phyloP scores from a whole-genome alignment of 1,140 invertebrate genomes.

The Procambarus clarkii region DNA sequence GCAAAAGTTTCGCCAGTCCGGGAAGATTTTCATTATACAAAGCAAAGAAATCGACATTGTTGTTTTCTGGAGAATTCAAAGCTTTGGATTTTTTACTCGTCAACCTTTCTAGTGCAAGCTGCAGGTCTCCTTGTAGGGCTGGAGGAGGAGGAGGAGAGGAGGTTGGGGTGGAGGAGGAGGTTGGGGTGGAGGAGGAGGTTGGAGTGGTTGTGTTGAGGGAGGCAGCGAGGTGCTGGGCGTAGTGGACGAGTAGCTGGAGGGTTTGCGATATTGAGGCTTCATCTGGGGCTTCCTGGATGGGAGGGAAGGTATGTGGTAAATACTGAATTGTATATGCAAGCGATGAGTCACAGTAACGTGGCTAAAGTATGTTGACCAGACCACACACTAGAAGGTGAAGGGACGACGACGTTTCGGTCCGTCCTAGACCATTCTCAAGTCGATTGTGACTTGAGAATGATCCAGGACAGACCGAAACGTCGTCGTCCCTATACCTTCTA shows the following conservation, averaged over 20 bases:
- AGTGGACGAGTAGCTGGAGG: constrained; percentile 40
- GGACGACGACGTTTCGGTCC: too few species aligned
- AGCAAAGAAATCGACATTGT: constrained; percentile 10
- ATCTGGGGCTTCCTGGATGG: background rate
- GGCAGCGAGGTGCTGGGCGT: constrained; percentile 38
- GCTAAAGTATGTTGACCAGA: too few species aligned
- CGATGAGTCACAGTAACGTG: too few species aligned
- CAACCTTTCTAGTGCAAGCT: constrained; percentile 34
- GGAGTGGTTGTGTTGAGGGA: background rate
- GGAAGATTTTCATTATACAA: constrained; percentile 15
- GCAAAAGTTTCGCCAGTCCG: constrained; percentile 1
- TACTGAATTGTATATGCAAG: too few species aligned
- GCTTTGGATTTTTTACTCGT: background rate
- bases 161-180: background rate
- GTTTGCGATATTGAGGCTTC: constrained; percentile 6
- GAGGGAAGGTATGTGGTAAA: background rate
- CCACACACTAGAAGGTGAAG: too few species aligned
- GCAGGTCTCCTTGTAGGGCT: constrained; percentile 48
- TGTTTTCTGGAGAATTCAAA: background rate
- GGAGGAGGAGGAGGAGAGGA: background rate
- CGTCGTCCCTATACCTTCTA: too few species aligned
- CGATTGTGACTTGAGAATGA: too few species aligned
- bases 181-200: background rate
- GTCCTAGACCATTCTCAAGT: too few species aligned
- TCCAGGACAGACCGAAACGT: too few species aligned